phyloP scores from a whole-genome alignment of 2,888 invertebrate species.

The Pelosia muscerda region DNA sequence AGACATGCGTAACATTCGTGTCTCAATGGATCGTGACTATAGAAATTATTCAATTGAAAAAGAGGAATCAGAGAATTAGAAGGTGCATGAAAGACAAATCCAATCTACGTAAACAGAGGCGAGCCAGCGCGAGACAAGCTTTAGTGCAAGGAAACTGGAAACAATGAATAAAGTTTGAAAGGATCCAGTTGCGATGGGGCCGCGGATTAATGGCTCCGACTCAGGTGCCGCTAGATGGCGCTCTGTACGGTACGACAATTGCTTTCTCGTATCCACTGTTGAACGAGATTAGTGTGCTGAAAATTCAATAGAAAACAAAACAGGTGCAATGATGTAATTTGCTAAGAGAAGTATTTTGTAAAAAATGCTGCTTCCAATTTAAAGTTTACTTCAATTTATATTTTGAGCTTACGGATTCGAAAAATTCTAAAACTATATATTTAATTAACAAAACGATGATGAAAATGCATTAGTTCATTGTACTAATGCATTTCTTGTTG shows the following conservation, averaged over 20 bases:
- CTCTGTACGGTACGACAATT: conserved; percentile 51
- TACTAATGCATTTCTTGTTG: neutral
- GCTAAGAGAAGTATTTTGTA: neutral
- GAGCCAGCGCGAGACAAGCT: conserved; percentile 33
- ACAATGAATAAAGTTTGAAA: conserved; percentile 82
- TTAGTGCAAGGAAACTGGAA: conserved; percentile 71
- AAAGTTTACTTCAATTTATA: neutral
- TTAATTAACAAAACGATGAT: too few species aligned
- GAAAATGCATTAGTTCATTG: neutral
- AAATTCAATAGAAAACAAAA: neutral
- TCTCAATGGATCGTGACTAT: neutral
- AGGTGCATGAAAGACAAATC: conserved; percentile 66
- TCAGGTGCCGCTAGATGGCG: conserved; percentile 69
- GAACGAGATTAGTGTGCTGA: conserved; percentile 23
- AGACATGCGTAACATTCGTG: neutral
- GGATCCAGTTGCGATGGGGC: conserved; percentile 63
- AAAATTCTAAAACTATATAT: neutral
- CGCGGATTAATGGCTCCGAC: conserved; percentile 66
- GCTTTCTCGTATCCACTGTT: conserved; percentile 53
- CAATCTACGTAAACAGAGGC: conserved; percentile 68
- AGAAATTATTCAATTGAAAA: conserved; percentile 25
- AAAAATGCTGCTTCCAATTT: neutral
- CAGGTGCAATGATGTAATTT: neutral
- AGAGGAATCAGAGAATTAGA: conserved; percentile 56
- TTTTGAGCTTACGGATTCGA: neutral